Evolutionary conservation across 2,888 invertebrate genomes (phyloP).

Genomic region (Drosophila anomalipes): DNA sequence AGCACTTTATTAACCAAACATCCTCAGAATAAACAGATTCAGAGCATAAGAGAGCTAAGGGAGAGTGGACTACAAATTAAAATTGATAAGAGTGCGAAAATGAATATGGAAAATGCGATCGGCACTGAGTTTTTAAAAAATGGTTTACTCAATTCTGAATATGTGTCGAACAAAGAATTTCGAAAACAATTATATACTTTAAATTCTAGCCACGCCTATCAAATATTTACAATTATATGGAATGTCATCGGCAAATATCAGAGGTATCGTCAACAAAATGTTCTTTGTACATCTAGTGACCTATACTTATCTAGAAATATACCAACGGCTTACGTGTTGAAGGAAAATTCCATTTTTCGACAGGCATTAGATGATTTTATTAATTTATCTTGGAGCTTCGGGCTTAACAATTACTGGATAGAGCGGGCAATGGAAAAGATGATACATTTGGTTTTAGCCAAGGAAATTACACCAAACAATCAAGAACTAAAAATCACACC

Average conservation of each 20-base stretch:
- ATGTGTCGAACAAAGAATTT: background rate
- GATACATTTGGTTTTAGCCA: background rate
- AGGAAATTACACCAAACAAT: background rate
- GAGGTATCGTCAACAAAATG: background rate
- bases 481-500: background rate
- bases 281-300: background rate
- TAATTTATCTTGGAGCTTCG: background rate
- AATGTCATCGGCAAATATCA: background rate
- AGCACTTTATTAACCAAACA: constrained; percentile 36
- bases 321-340: background rate
- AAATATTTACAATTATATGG: background rate
- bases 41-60: constrained; percentile 26
- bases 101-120: background rate
- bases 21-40: constrained; percentile 11
- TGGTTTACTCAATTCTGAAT: background rate
- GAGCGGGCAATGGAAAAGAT: background rate
- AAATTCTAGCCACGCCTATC: constrained; percentile 8
- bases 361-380: constrained; percentile 13
- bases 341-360: constrained; percentile 15
- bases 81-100: background rate
- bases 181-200: background rate
- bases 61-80: constrained; percentile 12
- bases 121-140: fast-evolving
- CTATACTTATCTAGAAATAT: background rate
- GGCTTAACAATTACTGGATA: constrained; percentile 1